Conservation (phyloP, 2,113 vertebrate species). For the Puffinus mauretanicus region DNA sequence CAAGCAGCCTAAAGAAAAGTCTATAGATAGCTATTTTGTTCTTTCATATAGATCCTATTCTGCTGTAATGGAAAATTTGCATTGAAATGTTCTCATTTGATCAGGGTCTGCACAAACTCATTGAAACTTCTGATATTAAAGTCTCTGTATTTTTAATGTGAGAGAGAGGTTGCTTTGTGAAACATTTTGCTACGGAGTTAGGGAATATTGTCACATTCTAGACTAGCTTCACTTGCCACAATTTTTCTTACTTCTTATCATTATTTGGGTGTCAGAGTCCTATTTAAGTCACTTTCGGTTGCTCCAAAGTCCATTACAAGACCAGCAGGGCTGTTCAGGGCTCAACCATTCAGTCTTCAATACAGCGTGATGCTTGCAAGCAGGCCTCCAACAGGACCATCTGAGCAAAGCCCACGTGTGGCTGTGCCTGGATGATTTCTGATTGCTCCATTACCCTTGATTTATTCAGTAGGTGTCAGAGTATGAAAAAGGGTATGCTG, state of each 20-base stretch:
- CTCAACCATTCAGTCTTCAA: not conserved
- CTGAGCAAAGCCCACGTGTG: not conserved
- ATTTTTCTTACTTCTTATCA: not conserved
- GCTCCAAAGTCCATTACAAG: not conserved
- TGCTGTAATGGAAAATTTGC: not conserved
- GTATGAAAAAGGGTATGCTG: not conserved
- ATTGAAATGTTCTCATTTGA: not conserved
- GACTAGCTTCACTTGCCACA: not conserved
- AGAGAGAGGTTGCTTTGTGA: not conserved
- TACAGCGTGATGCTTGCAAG: not conserved
- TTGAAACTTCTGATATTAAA: not conserved
- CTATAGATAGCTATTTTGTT: not conserved
- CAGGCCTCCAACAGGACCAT: not conserved
- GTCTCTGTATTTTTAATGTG: not conserved
- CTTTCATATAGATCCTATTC: not conserved
- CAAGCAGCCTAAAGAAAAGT: not conserved
- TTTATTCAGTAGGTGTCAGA: not conserved
- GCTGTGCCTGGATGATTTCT: not conserved
- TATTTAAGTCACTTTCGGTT: not conserved
- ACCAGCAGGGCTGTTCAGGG: not conserved
- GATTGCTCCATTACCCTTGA: not conserved
- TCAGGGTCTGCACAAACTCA: not conserved
- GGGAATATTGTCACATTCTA: not conserved
- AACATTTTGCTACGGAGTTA: not conserved
- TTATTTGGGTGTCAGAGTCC: not conserved